Percentiles rank a stretch among this genome's conserved stretches.
phyloP scores from a whole-genome alignment of 2,888 invertebrate genomes.

The Cephus rjabovi region DNA sequence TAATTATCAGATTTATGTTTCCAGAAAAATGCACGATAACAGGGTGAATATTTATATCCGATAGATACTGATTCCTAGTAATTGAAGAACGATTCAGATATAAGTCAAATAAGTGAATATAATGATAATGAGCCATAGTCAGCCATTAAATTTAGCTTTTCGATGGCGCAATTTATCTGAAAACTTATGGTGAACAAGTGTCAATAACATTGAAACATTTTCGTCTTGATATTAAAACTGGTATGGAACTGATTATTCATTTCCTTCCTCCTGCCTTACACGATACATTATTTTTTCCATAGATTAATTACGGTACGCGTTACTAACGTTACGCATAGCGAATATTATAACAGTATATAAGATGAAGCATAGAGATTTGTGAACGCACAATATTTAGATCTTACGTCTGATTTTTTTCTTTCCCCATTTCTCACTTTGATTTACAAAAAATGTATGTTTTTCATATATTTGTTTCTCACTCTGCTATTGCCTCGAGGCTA shows the following conservation, averaged over 20 bases:
- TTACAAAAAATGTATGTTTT: not conserved
- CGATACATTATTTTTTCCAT: not conserved
- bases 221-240: constrained; percentile 21
- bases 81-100: not conserved
- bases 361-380: too few relatives aligned
- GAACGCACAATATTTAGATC: too few relatives aligned
- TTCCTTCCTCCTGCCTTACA: constrained; percentile 1
- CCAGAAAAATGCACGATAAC: not conserved
- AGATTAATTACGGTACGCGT: not conserved
- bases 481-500: not conserved
- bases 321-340: too few relatives aligned
- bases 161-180: not conserved
- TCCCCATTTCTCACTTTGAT: not conserved
- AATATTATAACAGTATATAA: too few relatives aligned
- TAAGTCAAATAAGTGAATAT: not conserved
- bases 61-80: not conserved
- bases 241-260: not conserved
- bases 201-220: not conserved
- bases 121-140: not conserved
- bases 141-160: not conserved
- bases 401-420: not conserved
- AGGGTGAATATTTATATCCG: not conserved
- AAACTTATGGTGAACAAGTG: not conserved
- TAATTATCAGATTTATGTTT: not conserved
- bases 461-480: not conserved